A percentile compares a stretch with the other conserved stretches of the same genome.
Conservation (phyloP, 2,888 invertebrate species). For the Stegophylla sp. region DNA sequence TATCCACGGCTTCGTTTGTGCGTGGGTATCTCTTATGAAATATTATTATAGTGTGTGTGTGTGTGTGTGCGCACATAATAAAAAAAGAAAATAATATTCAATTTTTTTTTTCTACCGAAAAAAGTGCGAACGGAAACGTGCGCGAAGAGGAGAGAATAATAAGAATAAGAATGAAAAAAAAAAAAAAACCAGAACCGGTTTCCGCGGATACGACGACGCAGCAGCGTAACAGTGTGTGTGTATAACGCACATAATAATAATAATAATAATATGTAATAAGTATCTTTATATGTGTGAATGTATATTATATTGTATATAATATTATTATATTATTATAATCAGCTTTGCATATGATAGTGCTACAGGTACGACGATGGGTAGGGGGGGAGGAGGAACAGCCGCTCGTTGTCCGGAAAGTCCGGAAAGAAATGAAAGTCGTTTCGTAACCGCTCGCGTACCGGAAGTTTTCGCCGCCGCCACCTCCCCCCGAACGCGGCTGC, state of each 20-base stretch:
- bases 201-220: neutral
- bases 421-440: slow-evolving; percentile 42
- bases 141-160: neutral
- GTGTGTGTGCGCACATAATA: too few relatives aligned
- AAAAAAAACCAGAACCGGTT: neutral
- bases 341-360: too few relatives aligned
- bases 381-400: neutral
- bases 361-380: too few relatives aligned
- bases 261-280: too few relatives aligned
- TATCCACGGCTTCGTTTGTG: too few relatives aligned
- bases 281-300: too few relatives aligned
- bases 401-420: slow-evolving; percentile 3
- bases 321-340: too few relatives aligned
- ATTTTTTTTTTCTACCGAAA: neutral
- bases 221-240: neutral
- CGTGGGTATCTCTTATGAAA: neutral
- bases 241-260: neutral
- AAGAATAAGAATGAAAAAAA: neutral
- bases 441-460: slow-evolving; percentile 19
- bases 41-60: too few relatives aligned
- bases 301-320: too few relatives aligned
- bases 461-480: slow-evolving; percentile 13
- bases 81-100: too few relatives aligned
- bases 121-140: neutral
- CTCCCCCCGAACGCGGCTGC: neutral